Base-by-base conservation (phyloP, 2,888 invertebrate genomes). In the Pandemis cinnamomeana region DNA sequence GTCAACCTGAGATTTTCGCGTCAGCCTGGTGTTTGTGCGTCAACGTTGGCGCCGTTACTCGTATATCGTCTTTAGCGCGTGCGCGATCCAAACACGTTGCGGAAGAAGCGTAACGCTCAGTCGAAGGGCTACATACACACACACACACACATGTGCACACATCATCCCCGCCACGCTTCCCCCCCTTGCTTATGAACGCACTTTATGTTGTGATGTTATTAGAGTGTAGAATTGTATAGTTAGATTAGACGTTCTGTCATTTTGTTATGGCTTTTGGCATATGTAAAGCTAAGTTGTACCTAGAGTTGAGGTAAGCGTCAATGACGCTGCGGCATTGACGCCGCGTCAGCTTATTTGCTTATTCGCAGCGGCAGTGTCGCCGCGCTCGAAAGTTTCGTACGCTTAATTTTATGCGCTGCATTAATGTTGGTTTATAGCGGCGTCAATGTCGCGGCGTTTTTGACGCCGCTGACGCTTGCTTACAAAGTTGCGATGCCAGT, bases 141-240 rank as follows among this genome's bases (percentile, higher is more conserved):
- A 61, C 36, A 42, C 42, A 67, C 51, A 71, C 67, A 67, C 67
- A 67, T 27, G 36, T 67, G 72, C 72, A 72, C 72, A 68, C 63
- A 63, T 68, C 68, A 68, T 55, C 55, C 67, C 51, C 48, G 20
- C 53, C 11, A 36, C 46, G 72, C 72, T 72, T 67, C 44, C 44
- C 36, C 58, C 48, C 72, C 68, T 53, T 10, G 67, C 67, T 68
- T 72, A n/a, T 61, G 15, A 42, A 51, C n/a, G 51, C 51, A 46
- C 46, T 71, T 48, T 36, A 48, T 66, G 64, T 68, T 55, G 62
- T 71, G 8, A 58, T 13, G 51, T 48, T n/a, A 62, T 44, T 36
- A n/a, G 7, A 15, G 20, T 27, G 11, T 63, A 63, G 44, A 46
- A 6, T n/a, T 51, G 13, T 63, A 10, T 46, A 36, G 15, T 1